Percentiles rank a stretch among this genome's conserved stretches.
Conservation (phyloP, 2,113 vertebrate genomes). For the Camelus bactrianus region DNA sequence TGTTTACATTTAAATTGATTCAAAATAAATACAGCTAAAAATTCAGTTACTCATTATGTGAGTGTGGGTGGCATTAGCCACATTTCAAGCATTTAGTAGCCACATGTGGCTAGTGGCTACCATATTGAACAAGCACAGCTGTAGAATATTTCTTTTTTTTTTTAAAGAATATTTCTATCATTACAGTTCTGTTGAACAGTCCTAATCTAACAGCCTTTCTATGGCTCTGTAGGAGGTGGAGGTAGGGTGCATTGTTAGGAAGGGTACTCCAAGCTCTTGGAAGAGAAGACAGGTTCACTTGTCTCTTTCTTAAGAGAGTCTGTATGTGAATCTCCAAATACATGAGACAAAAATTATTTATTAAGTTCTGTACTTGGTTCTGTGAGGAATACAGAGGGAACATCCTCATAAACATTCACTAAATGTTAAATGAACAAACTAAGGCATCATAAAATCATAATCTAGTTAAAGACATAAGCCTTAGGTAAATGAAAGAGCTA, state of each 20-base stretch:
- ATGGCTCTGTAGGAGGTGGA: background rate
- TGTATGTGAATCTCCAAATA: constrained; percentile 61
- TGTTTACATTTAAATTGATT: constrained; percentile 39
- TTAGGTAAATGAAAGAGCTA: constrained; percentile 45
- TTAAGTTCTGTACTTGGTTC: constrained; percentile 33
- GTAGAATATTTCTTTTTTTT: background rate
- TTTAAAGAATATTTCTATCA: background rate
- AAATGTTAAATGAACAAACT: background rate
- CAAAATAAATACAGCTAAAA: constrained; percentile 43
- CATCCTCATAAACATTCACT: constrained; percentile 10
- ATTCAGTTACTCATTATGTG: background rate
- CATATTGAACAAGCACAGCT: background rate
- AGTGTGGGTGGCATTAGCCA: background rate
- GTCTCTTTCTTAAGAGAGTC: constrained; percentile 11
- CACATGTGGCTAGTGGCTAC: background rate
- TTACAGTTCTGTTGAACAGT: background rate
- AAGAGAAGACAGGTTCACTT: constrained; percentile 8
- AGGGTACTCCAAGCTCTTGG: background rate
- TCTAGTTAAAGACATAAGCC: background rate
- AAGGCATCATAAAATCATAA: constrained; percentile 51
- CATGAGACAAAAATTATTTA: constrained; percentile 46
- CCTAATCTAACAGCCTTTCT: background rate
- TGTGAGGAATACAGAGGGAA: constrained; percentile 46
- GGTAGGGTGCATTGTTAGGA: background rate
- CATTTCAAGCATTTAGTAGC: constrained; percentile 22